These are phyloP conservation scores for Rallus limicola DNA, from an alignment of 2,113 vertebrate genomes.

Conservation along the genomic window DNA sequence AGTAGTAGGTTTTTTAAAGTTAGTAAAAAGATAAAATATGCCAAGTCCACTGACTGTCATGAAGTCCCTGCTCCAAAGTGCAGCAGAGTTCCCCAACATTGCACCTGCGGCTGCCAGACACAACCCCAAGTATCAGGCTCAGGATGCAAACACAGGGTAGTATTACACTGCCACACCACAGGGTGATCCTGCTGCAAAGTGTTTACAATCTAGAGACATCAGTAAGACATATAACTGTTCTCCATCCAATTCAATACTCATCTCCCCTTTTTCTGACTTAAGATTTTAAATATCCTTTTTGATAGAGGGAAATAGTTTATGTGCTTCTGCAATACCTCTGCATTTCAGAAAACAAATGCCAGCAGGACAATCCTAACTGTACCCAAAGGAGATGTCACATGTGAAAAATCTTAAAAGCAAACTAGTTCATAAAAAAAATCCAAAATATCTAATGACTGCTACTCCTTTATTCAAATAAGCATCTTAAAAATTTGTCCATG, in stretches of 20 bases:
- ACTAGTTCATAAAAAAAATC: not conserved
- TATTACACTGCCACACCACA: not conserved
- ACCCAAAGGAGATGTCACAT: not conserved
- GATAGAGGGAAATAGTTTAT: not conserved
- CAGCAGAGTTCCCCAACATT: not conserved
- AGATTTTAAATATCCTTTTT: not conserved
- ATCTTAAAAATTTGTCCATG: not conserved
- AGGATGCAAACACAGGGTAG: not conserved
- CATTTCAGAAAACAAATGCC: not conserved
- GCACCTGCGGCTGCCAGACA: not conserved
- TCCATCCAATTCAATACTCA: accelerated
- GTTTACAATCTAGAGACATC: not conserved
- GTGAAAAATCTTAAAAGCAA: not conserved
- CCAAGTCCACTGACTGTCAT: not conserved
- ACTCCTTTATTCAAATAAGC: not conserved
- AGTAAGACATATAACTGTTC: not conserved
- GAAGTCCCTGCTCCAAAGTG: not conserved
- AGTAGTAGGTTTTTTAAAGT: no score
- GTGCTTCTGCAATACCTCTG: not conserved
- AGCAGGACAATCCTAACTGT: not conserved
- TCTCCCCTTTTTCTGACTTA: not conserved
- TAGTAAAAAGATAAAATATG: not conserved
- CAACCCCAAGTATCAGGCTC: not conserved
- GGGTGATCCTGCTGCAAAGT: not conserved
- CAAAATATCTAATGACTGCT: no score